phyloP scores from a whole-genome alignment of 2,888 invertebrate genomes.

The Andrena marginata region DNA sequence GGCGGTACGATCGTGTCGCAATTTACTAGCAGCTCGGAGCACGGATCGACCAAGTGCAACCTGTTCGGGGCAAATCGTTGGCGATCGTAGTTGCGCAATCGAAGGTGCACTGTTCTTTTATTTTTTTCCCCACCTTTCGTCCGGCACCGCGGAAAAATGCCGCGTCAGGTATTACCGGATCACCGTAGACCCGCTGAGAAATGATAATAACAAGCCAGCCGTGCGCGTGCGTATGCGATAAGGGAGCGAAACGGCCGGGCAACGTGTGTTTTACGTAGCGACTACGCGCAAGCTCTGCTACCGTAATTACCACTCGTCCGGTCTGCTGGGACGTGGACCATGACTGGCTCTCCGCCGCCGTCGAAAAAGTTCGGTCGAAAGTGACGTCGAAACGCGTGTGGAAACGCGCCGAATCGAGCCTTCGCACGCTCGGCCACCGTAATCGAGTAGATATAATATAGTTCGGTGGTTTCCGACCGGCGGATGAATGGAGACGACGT shows the following conservation, averaged over 20 bases:
- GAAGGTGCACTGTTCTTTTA: conserved; percentile 1
- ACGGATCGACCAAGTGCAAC: conserved; percentile 46
- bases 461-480: background rate
- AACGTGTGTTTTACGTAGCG: conserved; percentile 39
- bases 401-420: conserved; percentile 32
- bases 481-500: background rate
- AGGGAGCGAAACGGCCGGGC: conserved; percentile 5
- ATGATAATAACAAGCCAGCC: conserved; percentile 63
- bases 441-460: background rate
- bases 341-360: conserved; percentile 50
- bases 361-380: conserved; percentile 50
- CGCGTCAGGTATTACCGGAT: conserved; percentile 58
- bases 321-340: conserved; percentile 60
- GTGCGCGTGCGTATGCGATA: conserved; percentile 34
- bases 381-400: conserved; percentile 43
- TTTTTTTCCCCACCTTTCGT: conserved; percentile 14
- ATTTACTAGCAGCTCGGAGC: conserved; percentile 24
- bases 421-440: conserved; percentile 54
- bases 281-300: conserved; percentile 23
- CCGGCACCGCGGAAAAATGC: conserved; percentile 39
- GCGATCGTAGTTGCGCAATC: conserved; percentile 43
- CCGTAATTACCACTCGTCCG: conserved; percentile 65
- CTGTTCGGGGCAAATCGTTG: conserved; percentile 34
- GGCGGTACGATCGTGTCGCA: conserved; percentile 25
- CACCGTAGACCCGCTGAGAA: conserved; percentile 45